These are phyloP conservation scores for Wasmannia auropunctata DNA, from an alignment of 1,140 invertebrate genomes.

Conservation along the genomic window DNA sequence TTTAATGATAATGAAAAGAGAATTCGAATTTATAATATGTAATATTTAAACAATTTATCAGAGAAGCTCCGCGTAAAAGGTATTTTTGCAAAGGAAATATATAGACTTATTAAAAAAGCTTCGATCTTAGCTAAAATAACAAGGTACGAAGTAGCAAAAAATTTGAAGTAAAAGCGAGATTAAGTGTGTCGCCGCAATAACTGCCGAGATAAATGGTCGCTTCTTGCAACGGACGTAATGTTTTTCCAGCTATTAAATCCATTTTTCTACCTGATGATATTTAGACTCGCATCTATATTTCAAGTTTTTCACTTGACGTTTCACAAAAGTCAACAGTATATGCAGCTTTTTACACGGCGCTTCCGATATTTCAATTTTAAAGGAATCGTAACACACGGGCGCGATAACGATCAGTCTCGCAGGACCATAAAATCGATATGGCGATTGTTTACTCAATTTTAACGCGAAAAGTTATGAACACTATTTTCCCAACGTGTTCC, in stretches of 20 bases:
- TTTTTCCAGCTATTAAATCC: not conserved
- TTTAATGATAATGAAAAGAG: not conserved
- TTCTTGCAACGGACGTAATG: constrained; percentile 2
- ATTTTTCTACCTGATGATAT: not conserved
- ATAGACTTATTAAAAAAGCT: not conserved
- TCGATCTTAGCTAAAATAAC: not conserved
- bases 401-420: not conserved
- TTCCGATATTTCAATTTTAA: constrained; percentile 17
- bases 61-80: not conserved
- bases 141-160: not conserved
- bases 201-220: constrained; percentile 10
- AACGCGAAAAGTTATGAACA: constrained; percentile 30
- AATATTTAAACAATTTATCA: not conserved
- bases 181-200: not conserved
- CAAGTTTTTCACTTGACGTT: not conserved
- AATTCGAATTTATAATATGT: not conserved
- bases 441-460: constrained; percentile 46
- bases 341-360: not conserved
- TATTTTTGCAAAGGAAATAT: not conserved
- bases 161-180: not conserved
- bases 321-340: not conserved
- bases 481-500: constrained; percentile 3
- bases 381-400: not conserved
- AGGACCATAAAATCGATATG: constrained; percentile 24
- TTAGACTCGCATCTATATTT: not conserved